phyloP scores from a whole-genome alignment of 2,888 invertebrate genomes.

The Dicyrtoma fusca region DNA sequence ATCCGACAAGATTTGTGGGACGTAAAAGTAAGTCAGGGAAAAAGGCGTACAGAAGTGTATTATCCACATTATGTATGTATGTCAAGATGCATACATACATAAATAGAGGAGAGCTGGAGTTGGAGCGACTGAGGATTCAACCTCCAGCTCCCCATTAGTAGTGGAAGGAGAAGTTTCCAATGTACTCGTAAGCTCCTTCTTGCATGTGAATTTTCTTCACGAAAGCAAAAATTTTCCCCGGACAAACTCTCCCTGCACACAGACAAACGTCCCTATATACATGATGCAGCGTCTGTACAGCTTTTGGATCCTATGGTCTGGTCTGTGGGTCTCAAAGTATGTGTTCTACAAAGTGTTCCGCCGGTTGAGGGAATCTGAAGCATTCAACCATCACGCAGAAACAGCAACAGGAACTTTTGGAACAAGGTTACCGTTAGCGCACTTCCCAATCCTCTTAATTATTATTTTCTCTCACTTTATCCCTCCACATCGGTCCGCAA shows the following conservation, averaged over 20 bases:
- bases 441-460: constrained; percentile 30
- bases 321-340: not conserved
- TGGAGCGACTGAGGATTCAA: too few relatives aligned
- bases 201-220: too few relatives aligned
- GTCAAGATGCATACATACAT: not conserved
- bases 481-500: not conserved
- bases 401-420: constrained; percentile 12
- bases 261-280: too few relatives aligned
- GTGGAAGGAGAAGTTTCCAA: too few relatives aligned
- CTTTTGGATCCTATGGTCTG: not conserved
- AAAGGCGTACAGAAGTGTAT: not conserved
- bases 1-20: constrained; percentile 30
- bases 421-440: constrained; percentile 7
- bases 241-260: too few relatives aligned
- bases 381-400: constrained; percentile 8
- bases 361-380: not conserved
- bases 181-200: too few relatives aligned
- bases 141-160: too few relatives aligned
- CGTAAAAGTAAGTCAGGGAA: constrained; percentile 23
- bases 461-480: constrained; percentile 29
- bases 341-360: constrained; percentile 1
- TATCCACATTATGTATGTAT: too few relatives aligned
- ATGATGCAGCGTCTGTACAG: too few relatives aligned
- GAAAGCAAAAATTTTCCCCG: too few relatives aligned
- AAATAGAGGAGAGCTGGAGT: too few relatives aligned